Percentiles rank a stretch among this genome's conserved stretches.
Evolutionary conservation across 2,888 invertebrate genomes (phyloP).

Genomic region (Dugesia japonica): DNA sequence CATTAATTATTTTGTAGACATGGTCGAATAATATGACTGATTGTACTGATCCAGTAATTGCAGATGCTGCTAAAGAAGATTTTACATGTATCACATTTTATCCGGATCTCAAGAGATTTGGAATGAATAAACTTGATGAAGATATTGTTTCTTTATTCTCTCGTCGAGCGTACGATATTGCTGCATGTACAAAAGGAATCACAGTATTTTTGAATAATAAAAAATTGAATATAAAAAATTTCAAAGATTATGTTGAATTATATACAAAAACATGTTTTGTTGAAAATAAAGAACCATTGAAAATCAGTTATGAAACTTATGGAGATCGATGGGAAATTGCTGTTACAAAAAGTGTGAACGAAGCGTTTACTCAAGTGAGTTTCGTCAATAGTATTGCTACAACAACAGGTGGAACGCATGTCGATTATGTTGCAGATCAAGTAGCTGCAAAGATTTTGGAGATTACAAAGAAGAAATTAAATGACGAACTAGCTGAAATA

Average conservation of each 20-base stretch:
- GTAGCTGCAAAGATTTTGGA: constrained; percentile 74
- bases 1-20: constrained; percentile 53
- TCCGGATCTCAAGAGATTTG: constrained; percentile 82
- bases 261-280: constrained; percentile 64
- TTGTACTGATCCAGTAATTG: constrained; percentile 69
- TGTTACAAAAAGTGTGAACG: constrained; percentile 51
- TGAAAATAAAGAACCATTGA: constrained; percentile 65
- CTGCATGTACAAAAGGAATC: constrained; percentile 70
- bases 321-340: constrained; percentile 80
- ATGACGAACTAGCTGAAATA: constrained; percentile 64
- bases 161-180: constrained; percentile 81
- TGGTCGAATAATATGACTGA: constrained; percentile 91
- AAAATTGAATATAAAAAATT: constrained; percentile 65
- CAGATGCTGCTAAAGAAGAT: constrained; percentile 49
- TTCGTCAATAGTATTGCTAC: constrained; percentile 98
- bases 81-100: constrained; percentile 64
- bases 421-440: constrained; percentile 77
- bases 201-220: constrained; percentile 78
- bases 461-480: constrained; percentile 61
- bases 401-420: constrained; percentile 89
- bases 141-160: constrained; percentile 81
- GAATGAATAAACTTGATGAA: constrained; percentile 76
- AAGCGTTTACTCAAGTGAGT: constrained; percentile 66
- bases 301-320: constrained; percentile 64
- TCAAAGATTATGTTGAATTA: constrained; percentile 85